phyloP scores from a whole-genome alignment of 2,888 invertebrate genomes.

The Cecidostiba fungosa region DNA sequence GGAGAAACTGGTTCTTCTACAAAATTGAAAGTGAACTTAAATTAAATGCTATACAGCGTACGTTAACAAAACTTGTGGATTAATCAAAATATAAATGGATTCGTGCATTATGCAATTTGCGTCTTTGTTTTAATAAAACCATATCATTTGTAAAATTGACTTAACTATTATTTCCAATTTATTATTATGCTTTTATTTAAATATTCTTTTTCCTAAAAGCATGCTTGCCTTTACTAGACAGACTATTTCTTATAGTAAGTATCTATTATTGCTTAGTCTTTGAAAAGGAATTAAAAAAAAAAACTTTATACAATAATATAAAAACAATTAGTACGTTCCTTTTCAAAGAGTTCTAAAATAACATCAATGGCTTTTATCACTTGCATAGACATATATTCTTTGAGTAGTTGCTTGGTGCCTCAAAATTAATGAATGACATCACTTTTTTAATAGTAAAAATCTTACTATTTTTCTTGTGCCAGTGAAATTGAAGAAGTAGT shows the following conservation, averaged over 20 bases:
- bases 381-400: conserved; percentile 14
- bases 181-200: neutral
- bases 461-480: conserved; percentile 3
- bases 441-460: conserved; percentile 20
- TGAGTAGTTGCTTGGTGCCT: conserved; percentile 36
- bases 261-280: conserved; percentile 34
- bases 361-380: conserved; percentile 16
- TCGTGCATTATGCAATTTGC: neutral
- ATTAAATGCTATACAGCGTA: neutral
- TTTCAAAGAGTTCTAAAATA: conserved; percentile 23
- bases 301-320: neutral
- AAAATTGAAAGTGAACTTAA: neutral
- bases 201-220: neutral
- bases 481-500: conserved; percentile 25
- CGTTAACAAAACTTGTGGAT: neutral
- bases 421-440: neutral
- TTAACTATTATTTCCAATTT: neutral
- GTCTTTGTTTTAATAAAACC: neutral
- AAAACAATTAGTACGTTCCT: neutral
- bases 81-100: neutral
- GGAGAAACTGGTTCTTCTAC: neutral
- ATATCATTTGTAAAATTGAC: neutral
- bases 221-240: conserved; percentile 28
- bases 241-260: neutral
- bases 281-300: neutral